A percentile compares a stretch with the other conserved stretches of the same genome.
phyloP scores from a whole-genome alignment of 1,140 invertebrate genomes.

The Agraylea sexmaculata region DNA sequence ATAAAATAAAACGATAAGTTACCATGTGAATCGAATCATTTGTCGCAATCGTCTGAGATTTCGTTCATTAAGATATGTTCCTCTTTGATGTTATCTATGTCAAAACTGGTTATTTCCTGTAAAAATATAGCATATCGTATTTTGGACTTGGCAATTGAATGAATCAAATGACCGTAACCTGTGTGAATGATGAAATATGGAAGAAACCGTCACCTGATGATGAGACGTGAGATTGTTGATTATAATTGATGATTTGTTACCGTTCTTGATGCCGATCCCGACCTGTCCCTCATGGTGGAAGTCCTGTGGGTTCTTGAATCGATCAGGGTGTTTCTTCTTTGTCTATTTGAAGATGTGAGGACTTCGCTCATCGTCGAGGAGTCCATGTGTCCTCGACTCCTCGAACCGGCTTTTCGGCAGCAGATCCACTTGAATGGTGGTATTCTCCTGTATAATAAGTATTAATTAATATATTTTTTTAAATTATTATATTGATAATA shows the following conservation, averaged over 20 bases:
- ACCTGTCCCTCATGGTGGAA: no score
- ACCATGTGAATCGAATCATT: no score
- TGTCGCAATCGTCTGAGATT: no score
- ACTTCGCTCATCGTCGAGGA: slow-evolving; percentile 36
- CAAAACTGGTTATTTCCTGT: no score
- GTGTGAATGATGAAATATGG: background rate
- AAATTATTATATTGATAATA: slow-evolving; percentile 12
- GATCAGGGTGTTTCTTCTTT: slow-evolving; percentile 15
- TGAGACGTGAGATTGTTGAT: background rate
- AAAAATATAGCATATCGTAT: background rate
- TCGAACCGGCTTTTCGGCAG: slow-evolving; percentile 25
- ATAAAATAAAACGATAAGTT: no score
- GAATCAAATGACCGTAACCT: background rate
- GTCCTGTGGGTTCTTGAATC: no score
- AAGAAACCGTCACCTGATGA: background rate
- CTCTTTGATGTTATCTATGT: no score
- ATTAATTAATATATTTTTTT: no score
- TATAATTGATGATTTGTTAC: slow-evolving; percentile 8
- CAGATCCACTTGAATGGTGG: slow-evolving; percentile 39
- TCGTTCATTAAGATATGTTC: no score
- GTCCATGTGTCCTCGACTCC: slow-evolving; percentile 28
- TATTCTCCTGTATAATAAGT: slow-evolving; percentile 30
- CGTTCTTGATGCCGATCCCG: slow-evolving; percentile 12
- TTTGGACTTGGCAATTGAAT: background rate
- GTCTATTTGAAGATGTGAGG: slow-evolving; percentile 34